Conservation (phyloP, 2,113 vertebrate genomes). For the Xenopus tropicalis region UCB_Xtro_10.0 CM004451.2:15353501-15354000, state of each 20-base stretch:
- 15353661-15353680: no score
- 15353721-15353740: slow-evolving; percentile 78
- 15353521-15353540: not conserved
- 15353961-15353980: no score
- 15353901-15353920: no score
- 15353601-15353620: slow-evolving; percentile 56
- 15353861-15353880: no score
- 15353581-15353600: slow-evolving; percentile 43
- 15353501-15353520: no score
- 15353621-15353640: slow-evolving; percentile 59
- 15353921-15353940: no score
- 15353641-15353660: slow-evolving; percentile 18
- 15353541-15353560: not conserved
- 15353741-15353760: slow-evolving; percentile 90
- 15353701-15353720: slow-evolving; percentile 56
- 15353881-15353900: no score
- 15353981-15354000: no score
- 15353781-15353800: slow-evolving; percentile 98
- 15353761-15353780: slow-evolving; percentile 99
- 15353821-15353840: no score
- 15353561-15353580: slow-evolving; percentile 34
- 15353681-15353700: slow-evolving; percentile 63
- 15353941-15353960: no score
- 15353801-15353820: slow-evolving; percentile 68
- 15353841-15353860: no score